Conservation (phyloP, 2,888 invertebrate genomes). For the Miltochrista miniata region DNA sequence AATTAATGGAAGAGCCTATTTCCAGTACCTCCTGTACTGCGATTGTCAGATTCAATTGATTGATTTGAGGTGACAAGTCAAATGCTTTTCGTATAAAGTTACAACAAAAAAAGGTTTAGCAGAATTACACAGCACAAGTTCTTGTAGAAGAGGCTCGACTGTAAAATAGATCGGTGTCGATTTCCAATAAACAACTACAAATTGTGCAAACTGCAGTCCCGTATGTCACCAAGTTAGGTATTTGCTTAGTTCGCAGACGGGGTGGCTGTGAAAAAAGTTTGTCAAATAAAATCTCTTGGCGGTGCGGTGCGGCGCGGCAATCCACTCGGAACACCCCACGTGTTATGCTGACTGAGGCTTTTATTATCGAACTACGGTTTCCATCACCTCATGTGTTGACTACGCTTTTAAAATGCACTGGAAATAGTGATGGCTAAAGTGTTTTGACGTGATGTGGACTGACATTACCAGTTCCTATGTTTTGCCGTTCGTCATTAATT, state of each 20-base stretch:
- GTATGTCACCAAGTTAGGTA: constrained; percentile 57
- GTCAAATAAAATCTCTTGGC: constrained; percentile 74
- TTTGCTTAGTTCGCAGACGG: constrained; percentile 81
- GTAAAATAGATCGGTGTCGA: too few species aligned
- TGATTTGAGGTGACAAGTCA: too few species aligned
- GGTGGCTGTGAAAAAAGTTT: constrained; percentile 75
- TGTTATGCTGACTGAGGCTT: constrained; percentile 63
- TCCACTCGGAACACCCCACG: constrained; percentile 63
- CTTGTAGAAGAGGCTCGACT: too few species aligned
- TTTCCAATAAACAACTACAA: not conserved
- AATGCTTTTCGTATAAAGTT: not conserved
- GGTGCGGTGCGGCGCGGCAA: constrained; percentile 48
- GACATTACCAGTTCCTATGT: too few species aligned
- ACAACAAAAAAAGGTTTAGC: not conserved
- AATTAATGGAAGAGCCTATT: too few species aligned
- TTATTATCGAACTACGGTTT: constrained; percentile 51
- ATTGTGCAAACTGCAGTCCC: constrained; percentile 11
- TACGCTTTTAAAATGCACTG: not conserved
- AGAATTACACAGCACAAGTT: too few species aligned
- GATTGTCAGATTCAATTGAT: too few species aligned
- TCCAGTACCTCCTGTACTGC: too few species aligned
- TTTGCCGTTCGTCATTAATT: too few species aligned
- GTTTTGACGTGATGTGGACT: not conserved
- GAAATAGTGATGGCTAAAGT: too few species aligned
- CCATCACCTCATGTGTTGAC: constrained; percentile 24